Conservation (phyloP, 2,888 invertebrate genomes). For the Asteroscopus sphinx region DNA sequence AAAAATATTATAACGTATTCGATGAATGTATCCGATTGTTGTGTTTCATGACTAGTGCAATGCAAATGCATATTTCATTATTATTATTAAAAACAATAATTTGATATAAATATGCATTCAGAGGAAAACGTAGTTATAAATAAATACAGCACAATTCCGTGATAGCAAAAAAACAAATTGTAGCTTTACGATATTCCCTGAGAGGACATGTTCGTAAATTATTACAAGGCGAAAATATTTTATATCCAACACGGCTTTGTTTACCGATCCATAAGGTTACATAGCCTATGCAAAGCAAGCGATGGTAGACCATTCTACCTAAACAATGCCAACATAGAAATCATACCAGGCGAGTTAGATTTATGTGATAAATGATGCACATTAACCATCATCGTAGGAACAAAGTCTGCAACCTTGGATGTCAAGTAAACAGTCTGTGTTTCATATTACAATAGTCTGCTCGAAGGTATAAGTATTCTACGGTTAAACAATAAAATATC, state of each 20-base stretch:
- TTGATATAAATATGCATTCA: slow-evolving; percentile 1
- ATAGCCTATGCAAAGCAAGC: slow-evolving; percentile 75
- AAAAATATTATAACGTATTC: slow-evolving; percentile 16
- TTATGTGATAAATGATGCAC: slow-evolving; percentile 75
- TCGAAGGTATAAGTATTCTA: slow-evolving; percentile 25
- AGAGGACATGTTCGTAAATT: neutral
- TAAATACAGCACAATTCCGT: neutral
- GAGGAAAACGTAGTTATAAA: slow-evolving; percentile 19
- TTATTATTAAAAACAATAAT: slow-evolving; percentile 2
- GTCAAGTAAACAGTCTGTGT: slow-evolving; percentile 33
- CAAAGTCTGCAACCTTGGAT: slow-evolving; percentile 51
- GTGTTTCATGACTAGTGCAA: slow-evolving; percentile 18
- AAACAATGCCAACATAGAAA: slow-evolving; percentile 75
- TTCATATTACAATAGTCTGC: slow-evolving; percentile 34
- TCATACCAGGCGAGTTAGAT: slow-evolving; percentile 79
- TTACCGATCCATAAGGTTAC: slow-evolving; percentile 52
- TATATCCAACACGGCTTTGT: slow-evolving; percentile 24
- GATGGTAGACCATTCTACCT: slow-evolving; percentile 69
- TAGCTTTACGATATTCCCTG: slow-evolving; percentile 9
- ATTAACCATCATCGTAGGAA: slow-evolving; percentile 44
- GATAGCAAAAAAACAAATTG: slow-evolving; percentile 2
- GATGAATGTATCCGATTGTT: slow-evolving; percentile 3
- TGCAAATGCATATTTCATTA: slow-evolving; percentile 2
- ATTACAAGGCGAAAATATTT: neutral
- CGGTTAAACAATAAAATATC: slow-evolving; percentile 39